These are phyloP conservation scores for Scaptodrosophila lebanonensis DNA, from an alignment of 1,140 invertebrate genomes.

Conservation along the genomic window DNA sequence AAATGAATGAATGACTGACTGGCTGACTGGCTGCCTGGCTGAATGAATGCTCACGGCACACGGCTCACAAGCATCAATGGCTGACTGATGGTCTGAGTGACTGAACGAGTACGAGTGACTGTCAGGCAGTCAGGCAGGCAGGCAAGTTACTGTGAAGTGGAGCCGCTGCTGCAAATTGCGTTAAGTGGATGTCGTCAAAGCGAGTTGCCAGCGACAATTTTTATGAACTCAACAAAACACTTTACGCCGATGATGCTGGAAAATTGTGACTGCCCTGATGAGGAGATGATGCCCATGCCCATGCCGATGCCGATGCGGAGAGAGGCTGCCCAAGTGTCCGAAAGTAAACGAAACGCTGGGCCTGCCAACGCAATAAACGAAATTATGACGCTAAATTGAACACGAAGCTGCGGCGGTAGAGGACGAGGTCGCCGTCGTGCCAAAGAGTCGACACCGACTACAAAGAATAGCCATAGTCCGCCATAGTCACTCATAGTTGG, in stretches of 20 bases:
- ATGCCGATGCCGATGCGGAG: not conserved
- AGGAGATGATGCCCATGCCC: not conserved
- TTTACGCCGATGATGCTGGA: constrained; percentile 58
- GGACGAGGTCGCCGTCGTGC: constrained; percentile 58
- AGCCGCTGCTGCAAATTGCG: constrained; percentile 53
- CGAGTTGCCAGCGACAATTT: constrained; percentile 58
- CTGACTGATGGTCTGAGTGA: constrained; percentile 41
- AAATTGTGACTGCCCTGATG: constrained; percentile 6
- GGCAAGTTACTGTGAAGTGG: constrained; percentile 19
- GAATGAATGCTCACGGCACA: constrained; percentile 45
- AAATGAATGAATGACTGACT: constrained; percentile 37
- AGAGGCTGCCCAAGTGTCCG: not conserved
- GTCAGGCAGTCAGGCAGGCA: constrained; percentile 41
- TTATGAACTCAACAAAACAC: constrained; percentile 74
- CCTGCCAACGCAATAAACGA: constrained; percentile 64
- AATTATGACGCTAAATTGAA: constrained; percentile 75
- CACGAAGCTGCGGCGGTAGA: too few relatives aligned
- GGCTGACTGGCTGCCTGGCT: constrained; percentile 33
- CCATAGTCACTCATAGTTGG: not conserved
- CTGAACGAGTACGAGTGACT: constrained; percentile 7
- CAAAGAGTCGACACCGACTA: constrained; percentile 61
- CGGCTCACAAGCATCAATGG: too few relatives aligned
- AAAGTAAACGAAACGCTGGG: constrained; percentile 23
- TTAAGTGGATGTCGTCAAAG: constrained; percentile 55
- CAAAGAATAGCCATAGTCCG: constrained; percentile 26